Conservation (phyloP, 2,113 vertebrate genomes). For the Anas platyrhynchos region DNA sequence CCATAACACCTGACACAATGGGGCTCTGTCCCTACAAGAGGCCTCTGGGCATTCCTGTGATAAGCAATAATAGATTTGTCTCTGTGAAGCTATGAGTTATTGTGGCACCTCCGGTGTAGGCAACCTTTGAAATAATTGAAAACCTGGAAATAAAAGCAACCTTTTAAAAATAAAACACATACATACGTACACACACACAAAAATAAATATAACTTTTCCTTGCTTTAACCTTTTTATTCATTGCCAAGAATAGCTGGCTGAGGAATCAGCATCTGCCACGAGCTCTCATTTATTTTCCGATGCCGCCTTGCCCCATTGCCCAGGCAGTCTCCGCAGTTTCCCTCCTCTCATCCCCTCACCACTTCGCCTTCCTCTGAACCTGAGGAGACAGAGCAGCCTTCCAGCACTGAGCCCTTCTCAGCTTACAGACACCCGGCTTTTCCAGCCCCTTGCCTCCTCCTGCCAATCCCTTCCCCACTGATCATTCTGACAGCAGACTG, state of each 20-base stretch:
- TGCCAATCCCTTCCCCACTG: not conserved
- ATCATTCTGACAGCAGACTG: not conserved
- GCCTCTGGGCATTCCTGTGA: slow-evolving; percentile 39
- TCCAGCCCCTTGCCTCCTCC: not conserved
- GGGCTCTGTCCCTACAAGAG: slow-evolving; percentile 46
- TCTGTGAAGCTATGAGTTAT: slow-evolving; percentile 27
- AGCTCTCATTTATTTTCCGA: slow-evolving; percentile 17
- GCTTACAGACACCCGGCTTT: not conserved
- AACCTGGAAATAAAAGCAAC: slow-evolving; percentile 44
- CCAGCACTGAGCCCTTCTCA: not conserved
- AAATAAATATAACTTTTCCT: slow-evolving; percentile 26
- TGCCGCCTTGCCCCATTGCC: slow-evolving; percentile 43
- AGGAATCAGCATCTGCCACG: slow-evolving; percentile 17
- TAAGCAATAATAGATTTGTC: slow-evolving; percentile 48
- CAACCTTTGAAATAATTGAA: slow-evolving; percentile 55
- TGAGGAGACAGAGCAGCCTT: slow-evolving; percentile 21
- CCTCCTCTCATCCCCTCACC: slow-evolving; percentile 36
- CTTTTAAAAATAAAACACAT: slow-evolving; percentile 39
- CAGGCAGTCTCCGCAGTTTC: slow-evolving; percentile 19
- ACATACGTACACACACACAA: not conserved
- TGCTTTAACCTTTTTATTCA: slow-evolving; percentile 46
- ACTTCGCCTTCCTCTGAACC: slow-evolving; percentile 52
- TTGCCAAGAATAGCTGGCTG: slow-evolving; percentile 61
- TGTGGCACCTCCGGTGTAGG: slow-evolving; percentile 3
- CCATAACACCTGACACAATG: slow-evolving; percentile 51